A percentile compares a stretch with the other conserved stretches of the same genome.
These are phyloP conservation scores for Protaetia brevitarsis DNA, from an alignment of 1,140 invertebrate genomes.

Conservation along the genomic window DNA sequence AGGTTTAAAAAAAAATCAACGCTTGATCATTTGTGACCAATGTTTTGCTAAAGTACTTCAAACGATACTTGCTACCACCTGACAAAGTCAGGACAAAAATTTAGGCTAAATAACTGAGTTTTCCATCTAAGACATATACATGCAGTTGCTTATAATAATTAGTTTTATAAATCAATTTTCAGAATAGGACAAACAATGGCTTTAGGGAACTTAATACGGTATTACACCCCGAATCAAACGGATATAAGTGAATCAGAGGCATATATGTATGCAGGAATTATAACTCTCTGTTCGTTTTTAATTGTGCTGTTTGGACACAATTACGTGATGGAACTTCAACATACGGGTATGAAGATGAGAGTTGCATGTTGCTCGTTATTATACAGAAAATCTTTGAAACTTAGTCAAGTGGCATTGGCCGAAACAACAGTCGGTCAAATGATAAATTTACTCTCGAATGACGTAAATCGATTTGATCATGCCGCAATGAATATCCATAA, in stretches of 20 bases:
- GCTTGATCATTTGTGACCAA: too few species aligned
- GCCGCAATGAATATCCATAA: constrained; percentile 65
- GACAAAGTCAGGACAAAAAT: neutral
- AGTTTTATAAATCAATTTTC: constrained; percentile 20
- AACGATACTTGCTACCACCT: too few species aligned
- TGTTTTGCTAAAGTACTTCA: too few species aligned
- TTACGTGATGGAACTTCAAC: constrained; percentile 68
- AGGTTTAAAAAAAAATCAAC: too few species aligned
- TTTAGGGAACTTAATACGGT: constrained; percentile 46
- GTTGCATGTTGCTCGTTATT: constrained; percentile 76
- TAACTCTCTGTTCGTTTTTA: constrained; percentile 64
- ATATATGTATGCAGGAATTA: constrained; percentile 65
- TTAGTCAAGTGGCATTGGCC: constrained; percentile 66
- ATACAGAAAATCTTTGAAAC: constrained; percentile 71
- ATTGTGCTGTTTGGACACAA: constrained; percentile 73
- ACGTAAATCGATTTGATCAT: constrained; percentile 70
- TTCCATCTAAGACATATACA: neutral
- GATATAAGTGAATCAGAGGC: constrained; percentile 54
- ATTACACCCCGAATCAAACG: constrained; percentile 57
- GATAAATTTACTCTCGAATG: constrained; percentile 85
- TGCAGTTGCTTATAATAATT: too few species aligned
- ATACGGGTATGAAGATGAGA: constrained; percentile 72
- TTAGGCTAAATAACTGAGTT: neutral
- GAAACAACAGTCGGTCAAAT: constrained; percentile 80
- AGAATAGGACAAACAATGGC: constrained; percentile 41